Base-by-base conservation (phyloP, 1,140 invertebrate genomes). In the Macrobrachium rosenbergii region DNA sequence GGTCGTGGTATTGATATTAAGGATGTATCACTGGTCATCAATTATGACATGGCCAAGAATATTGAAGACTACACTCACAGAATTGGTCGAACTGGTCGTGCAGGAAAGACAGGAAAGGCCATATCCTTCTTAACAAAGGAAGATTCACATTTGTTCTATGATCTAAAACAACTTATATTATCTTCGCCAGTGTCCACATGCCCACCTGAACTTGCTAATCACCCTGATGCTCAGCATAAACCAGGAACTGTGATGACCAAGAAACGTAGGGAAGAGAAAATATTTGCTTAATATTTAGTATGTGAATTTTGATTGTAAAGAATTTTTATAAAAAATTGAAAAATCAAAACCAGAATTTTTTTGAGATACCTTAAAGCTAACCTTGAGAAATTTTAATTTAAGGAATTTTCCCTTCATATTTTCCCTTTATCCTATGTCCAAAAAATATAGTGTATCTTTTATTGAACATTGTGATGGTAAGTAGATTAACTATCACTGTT, bases 1-100 rank as follows among this genome's bases (percentile, higher is more conserved):
- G 99, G 99, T 90, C 96, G 99, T 95, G 99, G 99, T 98, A 99
- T 99, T 89, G 99, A 99, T 91, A 99, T 99, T 91, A 99, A 99
- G 92, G 98, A 99, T 92, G 99, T 99, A 0, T 98, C 98, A 1
- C 94, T 99, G 92, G 98, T 99, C 87, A 98, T 99, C 90, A 99
- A 99, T 92, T 99, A 99, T 90, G 99, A 99, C 92, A 99, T 99
- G 99, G 98, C 98, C 0, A 99, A 99, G 92, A 95, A 95, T 78
- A 99, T 99, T 91, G 98, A 99, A 94, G 95, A 95, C 95, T 93
- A 93, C 90, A 92, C 93, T 10, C 93, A 93, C 88, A 91, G 93
- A 69, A 93, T 93, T 81, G 93, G 93, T 23, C 90, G 93, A 83
- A 93, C 93, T 64, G 93, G 93, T 76, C 96, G 99, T 93, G 99